Percentiles rank a stretch among this genome's conserved stretches.
Evolutionary conservation across 2,888 invertebrate species (phyloP).

Genomic region (Apoderus coryli): DNA sequence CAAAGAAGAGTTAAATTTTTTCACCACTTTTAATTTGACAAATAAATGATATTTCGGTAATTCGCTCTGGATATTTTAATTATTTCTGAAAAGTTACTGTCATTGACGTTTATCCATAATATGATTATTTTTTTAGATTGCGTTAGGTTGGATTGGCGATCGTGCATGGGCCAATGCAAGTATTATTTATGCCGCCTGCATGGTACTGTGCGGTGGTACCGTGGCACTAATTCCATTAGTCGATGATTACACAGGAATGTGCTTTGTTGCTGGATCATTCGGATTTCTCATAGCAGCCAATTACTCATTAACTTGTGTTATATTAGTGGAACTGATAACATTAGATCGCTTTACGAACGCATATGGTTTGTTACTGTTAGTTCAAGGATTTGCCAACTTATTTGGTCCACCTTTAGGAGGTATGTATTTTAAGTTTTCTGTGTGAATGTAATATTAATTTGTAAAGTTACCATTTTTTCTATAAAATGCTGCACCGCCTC

Average conservation of each 20-base stretch:
- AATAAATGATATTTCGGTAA: too few species aligned
- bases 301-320: constrained; percentile 81
- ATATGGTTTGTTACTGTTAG: constrained; percentile 73
- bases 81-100: too few species aligned
- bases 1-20: too few species aligned
- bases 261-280: constrained; percentile 59
- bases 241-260: constrained; percentile 41
- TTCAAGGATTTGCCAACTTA: constrained; percentile 81
- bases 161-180: constrained; percentile 61
- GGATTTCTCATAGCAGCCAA: constrained; percentile 86
- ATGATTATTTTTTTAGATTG: constrained; percentile 48
- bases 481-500: too few species aligned
- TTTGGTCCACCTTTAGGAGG: constrained; percentile 84
- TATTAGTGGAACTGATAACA: constrained; percentile 79
- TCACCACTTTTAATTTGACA: too few species aligned
- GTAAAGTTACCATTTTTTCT: too few species aligned
- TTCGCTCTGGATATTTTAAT: too few species aligned
- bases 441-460: too few species aligned
- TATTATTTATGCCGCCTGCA: constrained; percentile 68
- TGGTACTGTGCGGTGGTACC: constrained; percentile 54
- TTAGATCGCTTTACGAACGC: constrained; percentile 83
- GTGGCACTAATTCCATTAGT: constrained; percentile 51
- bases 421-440: too few species aligned
- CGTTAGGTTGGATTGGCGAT: constrained; percentile 82
- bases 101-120: too few species aligned